These are phyloP conservation scores for Lynx canadensis DNA, from an alignment of 2,113 vertebrate genomes.

Conservation along the genomic window DNA sequence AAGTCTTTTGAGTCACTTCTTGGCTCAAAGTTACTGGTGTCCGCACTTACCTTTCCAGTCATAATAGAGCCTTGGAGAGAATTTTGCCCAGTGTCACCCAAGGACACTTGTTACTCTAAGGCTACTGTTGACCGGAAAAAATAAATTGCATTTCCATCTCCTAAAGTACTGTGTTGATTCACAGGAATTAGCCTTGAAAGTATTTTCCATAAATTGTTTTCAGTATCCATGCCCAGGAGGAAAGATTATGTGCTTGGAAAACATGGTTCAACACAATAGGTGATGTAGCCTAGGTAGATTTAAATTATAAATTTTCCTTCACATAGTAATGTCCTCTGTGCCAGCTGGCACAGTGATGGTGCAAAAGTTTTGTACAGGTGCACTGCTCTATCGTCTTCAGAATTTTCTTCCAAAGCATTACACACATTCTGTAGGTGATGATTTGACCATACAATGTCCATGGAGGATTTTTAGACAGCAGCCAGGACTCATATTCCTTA, in stretches of 20 bases:
- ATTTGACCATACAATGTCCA: not conserved
- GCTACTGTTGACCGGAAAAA: not conserved
- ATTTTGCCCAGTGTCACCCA: not conserved
- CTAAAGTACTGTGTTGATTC: slow-evolving; percentile 21
- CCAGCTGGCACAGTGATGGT: not conserved
- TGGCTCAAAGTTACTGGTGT: not conserved
- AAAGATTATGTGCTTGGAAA: slow-evolving; percentile 44
- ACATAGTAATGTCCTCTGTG: not conserved
- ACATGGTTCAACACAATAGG: not conserved
- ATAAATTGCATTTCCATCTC: not conserved
- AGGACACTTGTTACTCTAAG: slow-evolving; percentile 8
- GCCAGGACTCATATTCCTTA: not conserved
- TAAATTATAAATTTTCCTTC: slow-evolving; percentile 47
- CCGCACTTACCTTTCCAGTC: not conserved
- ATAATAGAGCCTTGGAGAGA: not conserved
- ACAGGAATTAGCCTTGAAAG: slow-evolving; percentile 33
- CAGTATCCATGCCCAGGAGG: not conserved
- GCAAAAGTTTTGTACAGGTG: not conserved
- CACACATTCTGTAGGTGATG: not conserved
- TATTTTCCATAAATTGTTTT: slow-evolving; percentile 34
- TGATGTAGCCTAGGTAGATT: slow-evolving; percentile 6
- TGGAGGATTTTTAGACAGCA: not conserved
- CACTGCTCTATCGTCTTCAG: not conserved
- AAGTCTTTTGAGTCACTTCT: not conserved
- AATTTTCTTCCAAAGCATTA: not conserved